phyloP scores from a whole-genome alignment of 2,888 invertebrate genomes.

The Acleris emargana region DNA sequence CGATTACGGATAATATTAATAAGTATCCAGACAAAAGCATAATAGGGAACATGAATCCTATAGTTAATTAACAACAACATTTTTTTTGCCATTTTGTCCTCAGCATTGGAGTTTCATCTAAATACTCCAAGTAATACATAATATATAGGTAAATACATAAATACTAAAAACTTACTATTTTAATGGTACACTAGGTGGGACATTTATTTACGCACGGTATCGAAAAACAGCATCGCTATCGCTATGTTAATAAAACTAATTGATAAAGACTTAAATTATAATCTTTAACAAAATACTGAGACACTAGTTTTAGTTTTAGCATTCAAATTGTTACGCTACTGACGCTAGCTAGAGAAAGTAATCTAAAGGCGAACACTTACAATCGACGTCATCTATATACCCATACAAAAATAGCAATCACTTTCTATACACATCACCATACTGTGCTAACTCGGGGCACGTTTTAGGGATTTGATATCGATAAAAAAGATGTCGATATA shows the following conservation, averaged over 20 bases:
- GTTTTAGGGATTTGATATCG: too few relatives aligned
- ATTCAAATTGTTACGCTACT: conserved; percentile 23
- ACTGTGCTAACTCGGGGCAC: too few relatives aligned
- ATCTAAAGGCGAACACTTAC: conserved; percentile 69
- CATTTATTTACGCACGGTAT: conserved; percentile 55
- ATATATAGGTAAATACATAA: conserved; percentile 38
- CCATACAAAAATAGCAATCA: conserved; percentile 81
- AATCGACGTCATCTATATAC: conserved; percentile 63
- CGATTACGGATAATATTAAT: conserved; percentile 24
- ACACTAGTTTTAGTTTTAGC: conserved; percentile 38
- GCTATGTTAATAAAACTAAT: conserved; percentile 38
- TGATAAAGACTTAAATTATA: conserved; percentile 37
- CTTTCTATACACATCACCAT: conserved; percentile 74
- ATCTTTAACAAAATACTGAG: conserved; percentile 49
- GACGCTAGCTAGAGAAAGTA: conserved; percentile 42
- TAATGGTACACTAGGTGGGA: conserved; percentile 80
- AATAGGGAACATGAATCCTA: conserved; percentile 26
- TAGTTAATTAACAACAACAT: conserved; percentile 26
- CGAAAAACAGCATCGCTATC: conserved; percentile 47
- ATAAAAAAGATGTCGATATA: too few relatives aligned
- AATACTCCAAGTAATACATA: conserved; percentile 25
- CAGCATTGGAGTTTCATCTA: conserved; percentile 11
- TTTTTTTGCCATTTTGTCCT: conserved; percentile 20
- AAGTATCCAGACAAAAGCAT: conserved; percentile 28
- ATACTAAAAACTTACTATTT: conserved; percentile 58